Evolutionary conservation across 2,113 vertebrate genomes (phyloP).

Genomic region (Galbula dea): DNA sequence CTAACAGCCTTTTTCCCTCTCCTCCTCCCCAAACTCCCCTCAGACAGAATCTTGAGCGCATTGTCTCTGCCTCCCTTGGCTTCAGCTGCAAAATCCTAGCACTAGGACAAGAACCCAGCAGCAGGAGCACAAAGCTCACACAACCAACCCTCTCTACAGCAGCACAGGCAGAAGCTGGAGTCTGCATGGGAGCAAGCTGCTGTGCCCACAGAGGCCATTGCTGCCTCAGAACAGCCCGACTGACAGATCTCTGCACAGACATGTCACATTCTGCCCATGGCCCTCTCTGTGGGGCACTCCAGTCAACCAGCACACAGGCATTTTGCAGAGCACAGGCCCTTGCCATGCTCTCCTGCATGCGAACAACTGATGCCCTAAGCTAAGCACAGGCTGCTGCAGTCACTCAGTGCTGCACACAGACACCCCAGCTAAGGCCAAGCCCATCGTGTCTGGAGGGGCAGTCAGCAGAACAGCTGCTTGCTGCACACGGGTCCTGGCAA

Average conservation of each 20-base stretch:
- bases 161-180: not conserved
- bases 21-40: constrained; percentile 59
- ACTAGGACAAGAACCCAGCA: not conserved
- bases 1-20: constrained; percentile 65
- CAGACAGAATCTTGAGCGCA: constrained; percentile 72
- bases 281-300: fast-evolving
- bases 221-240: not conserved
- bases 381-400: not conserved
- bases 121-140: not conserved
- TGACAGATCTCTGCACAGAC: not conserved
- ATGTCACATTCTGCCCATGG: fast-evolving
- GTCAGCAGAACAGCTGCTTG: not conserved
- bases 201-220: fast-evolving
- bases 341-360: fast-evolving
- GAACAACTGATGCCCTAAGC: not conserved
- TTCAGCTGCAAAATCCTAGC: not conserved
- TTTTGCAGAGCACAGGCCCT: not conserved
- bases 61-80: constrained; percentile 63
- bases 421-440: not conserved
- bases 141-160: not conserved
- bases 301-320: fast-evolving
- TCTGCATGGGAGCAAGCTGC: not conserved
- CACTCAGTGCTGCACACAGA: not conserved
- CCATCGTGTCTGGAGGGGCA: not conserved
- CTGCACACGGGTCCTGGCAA: not conserved